Percentiles rank a stretch among this genome's conserved stretches.
Evolutionary conservation across 2,113 vertebrate genomes (phyloP).

Genomic region (Paratilapia polleni): DNA sequence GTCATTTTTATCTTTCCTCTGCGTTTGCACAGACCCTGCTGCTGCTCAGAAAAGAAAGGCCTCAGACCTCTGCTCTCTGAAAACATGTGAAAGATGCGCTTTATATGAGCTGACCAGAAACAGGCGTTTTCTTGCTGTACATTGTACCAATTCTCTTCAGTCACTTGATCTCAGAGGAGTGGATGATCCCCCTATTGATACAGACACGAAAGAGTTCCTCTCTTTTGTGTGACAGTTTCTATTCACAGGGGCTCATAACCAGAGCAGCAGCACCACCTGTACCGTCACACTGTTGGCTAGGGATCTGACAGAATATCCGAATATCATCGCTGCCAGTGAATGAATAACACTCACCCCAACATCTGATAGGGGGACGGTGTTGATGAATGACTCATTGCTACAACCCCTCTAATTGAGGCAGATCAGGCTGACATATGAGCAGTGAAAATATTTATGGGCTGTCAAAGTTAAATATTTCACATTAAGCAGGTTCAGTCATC

Average conservation of each 20-base stretch:
- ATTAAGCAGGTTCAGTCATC: background rate
- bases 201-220: slow-evolving; percentile 31
- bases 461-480: slow-evolving; percentile 39
- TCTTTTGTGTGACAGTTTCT: slow-evolving; percentile 39
- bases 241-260: slow-evolving; percentile 45
- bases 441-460: slow-evolving; percentile 48
- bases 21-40: slow-evolving; percentile 47
- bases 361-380: slow-evolving; percentile 66
- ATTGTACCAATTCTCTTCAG: background rate
- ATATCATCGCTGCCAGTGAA: slow-evolving; percentile 55
- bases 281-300: slow-evolving; percentile 55
- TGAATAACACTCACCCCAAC: slow-evolving; percentile 66
- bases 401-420: slow-evolving; percentile 62
- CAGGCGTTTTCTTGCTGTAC: background rate
- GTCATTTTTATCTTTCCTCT: slow-evolving; percentile 61
- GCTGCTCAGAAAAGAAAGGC: slow-evolving; percentile 12
- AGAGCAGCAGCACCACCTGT: slow-evolving; percentile 58
- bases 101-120: slow-evolving; percentile 18
- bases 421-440: slow-evolving; percentile 61
- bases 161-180: slow-evolving; percentile 40
- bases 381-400: slow-evolving; percentile 71
- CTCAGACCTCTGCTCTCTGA: slow-evolving; percentile 23
- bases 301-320: slow-evolving; percentile 68
- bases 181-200: slow-evolving; percentile 46
- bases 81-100: slow-evolving; percentile 6